Base-by-base conservation (phyloP, 1,140 invertebrate genomes). In the Ladona fulva region DNA sequence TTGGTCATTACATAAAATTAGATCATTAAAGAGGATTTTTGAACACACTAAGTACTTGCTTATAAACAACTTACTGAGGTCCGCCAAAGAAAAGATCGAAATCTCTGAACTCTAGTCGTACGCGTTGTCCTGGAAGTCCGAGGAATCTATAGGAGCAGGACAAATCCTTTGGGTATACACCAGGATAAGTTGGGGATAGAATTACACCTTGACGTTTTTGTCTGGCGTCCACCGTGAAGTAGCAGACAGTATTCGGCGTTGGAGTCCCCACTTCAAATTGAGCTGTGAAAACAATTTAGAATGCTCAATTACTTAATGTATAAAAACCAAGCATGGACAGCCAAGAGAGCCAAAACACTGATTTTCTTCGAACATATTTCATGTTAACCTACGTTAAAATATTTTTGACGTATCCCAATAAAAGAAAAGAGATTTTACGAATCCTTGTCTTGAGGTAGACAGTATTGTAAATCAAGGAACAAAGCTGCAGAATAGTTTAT, bases 31-130 rank as follows among this genome's bases (percentile, higher is more conserved):
- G n/a, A n/a, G n/a, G n/a, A n/a, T n/a, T n/a, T n/a, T n/a, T n/a
- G n/a, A n/a, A n/a, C n/a, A n/a, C n/a, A n/a, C n/a, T n/a, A n/a
- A n/a, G n/a, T n/a, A n/a, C n/a, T n/a, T n/a, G n/a, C n/a, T n/a
- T n/a, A 76, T 79, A n/a, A 79, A 78, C 80, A 85, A 93, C 94
- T 95, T 88, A 99, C 97, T 99, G 98, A 83, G 96, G 92, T 81
- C 97, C 98, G 81, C 98, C 98, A 87, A 95, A 98, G 88, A 98
- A 99, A 77, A 99, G 90, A 86, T 99, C 97, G 87, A 99, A 99
- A 87, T 99, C 98, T 82, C 95, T 89, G 88, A 99, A 99, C 86
- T 97, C 96, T 79, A 99, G 88, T 79, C 96, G 91, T 80, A 99
- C 94, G 82, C 98, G 88, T 87, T 99, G 95, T 77, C 93, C 92